These are phyloP conservation scores for Dinoponera quadriceps DNA, from an alignment of 1,140 invertebrate species.

Conservation along the genomic window DNA sequence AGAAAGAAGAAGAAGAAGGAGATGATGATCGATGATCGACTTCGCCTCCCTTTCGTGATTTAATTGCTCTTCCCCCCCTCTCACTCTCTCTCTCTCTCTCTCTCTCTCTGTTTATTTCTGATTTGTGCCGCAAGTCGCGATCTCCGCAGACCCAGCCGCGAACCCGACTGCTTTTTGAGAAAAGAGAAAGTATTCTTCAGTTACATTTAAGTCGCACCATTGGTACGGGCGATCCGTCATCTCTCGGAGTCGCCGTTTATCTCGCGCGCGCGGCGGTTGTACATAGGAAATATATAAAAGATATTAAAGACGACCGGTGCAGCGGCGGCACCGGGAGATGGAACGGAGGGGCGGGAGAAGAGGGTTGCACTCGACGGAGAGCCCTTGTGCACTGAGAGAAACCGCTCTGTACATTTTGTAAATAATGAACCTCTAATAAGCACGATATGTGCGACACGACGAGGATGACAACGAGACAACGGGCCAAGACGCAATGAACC, in stretches of 20 bases:
- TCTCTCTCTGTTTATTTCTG: not conserved
- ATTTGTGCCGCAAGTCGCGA: not conserved
- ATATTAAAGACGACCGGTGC: constrained; percentile 5
- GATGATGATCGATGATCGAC: not conserved
- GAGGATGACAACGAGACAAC: not conserved
- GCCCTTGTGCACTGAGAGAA: constrained; percentile 5
- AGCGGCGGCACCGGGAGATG: not conserved
- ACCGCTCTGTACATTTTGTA: constrained; percentile 64
- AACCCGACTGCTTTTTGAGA: not conserved
- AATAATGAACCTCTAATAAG: constrained; percentile 50
- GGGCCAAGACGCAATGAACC: not conserved
- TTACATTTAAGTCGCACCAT: not conserved
- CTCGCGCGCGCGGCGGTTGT: not conserved
- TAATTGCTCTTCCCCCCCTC: constrained; percentile 9
- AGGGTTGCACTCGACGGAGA: not conserved
- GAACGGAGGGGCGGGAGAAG: not conserved
- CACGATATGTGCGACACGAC: not conserved
- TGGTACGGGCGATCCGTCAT: not conserved
- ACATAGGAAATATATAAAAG: not conserved
- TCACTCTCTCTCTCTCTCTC: constrained; percentile 15
- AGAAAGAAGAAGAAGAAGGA: not conserved
- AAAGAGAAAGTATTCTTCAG: constrained; percentile 19
- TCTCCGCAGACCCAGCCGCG: not conserved
- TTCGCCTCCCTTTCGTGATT: not conserved
- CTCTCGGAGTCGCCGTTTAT: constrained; percentile 1